phyloP scores from a whole-genome alignment of 2,797 vertebrate species.

The Coranthus polyacanthus region DNA sequence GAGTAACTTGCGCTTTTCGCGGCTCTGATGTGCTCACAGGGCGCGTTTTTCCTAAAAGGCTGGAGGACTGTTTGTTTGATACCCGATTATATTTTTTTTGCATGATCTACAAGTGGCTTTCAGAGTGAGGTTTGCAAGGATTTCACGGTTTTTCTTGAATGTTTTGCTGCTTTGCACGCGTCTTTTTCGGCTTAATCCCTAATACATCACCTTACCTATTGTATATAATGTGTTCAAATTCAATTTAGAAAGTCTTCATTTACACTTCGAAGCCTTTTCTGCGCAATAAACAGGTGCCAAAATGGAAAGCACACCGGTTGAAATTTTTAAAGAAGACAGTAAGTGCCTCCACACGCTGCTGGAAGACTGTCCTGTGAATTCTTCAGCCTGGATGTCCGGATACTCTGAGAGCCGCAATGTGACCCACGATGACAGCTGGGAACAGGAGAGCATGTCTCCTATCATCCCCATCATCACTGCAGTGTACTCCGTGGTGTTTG shows the following conservation, averaged over 20 bases:
- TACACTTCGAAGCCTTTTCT: background rate
- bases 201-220: background rate
- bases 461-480: constrained; percentile 95
- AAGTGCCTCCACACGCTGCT: constrained; percentile 82
- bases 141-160: background rate
- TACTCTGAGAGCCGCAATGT: constrained; percentile 77
- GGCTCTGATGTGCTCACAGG: background rate
- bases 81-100: constrained; percentile 24
- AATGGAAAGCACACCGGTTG: constrained; percentile 90
- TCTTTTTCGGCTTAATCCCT: too few relatives aligned
- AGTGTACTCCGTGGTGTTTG: constrained; percentile 96
- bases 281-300: constrained; percentile 40
- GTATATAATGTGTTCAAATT: too few relatives aligned
- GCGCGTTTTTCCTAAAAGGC: constrained; percentile 10
- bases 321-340: constrained; percentile 89
- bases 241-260: constrained; percentile 4
- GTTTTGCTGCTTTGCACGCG: too few relatives aligned
- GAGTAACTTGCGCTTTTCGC: constrained; percentile 49
- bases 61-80: too few relatives aligned
- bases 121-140: constrained; percentile 6
- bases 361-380: constrained; percentile 78
- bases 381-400: constrained; percentile 72
- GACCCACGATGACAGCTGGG: constrained; percentile 76
- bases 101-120: constrained; percentile 32
- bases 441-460: constrained; percentile 89